Evolutionary conservation across 2,888 invertebrate species (phyloP), one percentile per base, ranked within the genome.

Genomic region (Pyrochroa serraticornis): DNA sequence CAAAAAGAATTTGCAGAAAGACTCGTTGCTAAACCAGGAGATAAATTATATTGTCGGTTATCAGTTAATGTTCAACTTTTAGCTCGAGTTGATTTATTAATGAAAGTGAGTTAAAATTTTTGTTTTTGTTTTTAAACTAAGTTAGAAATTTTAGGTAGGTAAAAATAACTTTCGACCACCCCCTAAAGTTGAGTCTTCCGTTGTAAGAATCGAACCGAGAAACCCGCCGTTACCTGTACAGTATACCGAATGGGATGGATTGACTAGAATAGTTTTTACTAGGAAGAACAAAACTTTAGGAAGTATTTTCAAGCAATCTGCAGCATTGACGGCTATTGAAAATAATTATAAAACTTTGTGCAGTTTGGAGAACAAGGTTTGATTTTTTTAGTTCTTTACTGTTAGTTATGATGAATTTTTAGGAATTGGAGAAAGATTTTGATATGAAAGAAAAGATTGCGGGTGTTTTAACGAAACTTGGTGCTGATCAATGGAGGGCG

Each of bases 21-120:
- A 75, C 82, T 99, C 49, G 93, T 97, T 1, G 99, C 99, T 0
- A 92, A 95, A 78, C 95, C 99, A 8, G 98, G 97, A 1, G 97
- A 98, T 73, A 98, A 99, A 80, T 81, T 96, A 7, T 99, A 95
- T 76, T 98, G 98, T 77, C 87, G 99, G 50, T 81, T 99, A 31
- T 97, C 98, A 49, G 90, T 97, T 45, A 99, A 99, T 75, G 96
- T 96, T 31, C 99, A 99, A 75, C 82, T 99, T 10, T 81, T 99
- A 62, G 94, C 99, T 1, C 84, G 95, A 72, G 97, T 99, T 7
- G 96, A 97, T 78, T 88, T 95, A 84, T 79, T 98, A 30, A 96
- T 98, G 93, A 97, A 97, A 86, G 95, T 98, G 71, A 97, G 97
- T 1, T 95, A 93, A 81, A 98, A 99, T 81, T 99, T 99, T 76